Percentiles rank a stretch among this genome's conserved stretches.
These are phyloP conservation scores for Petromus typicus DNA, from an alignment of 2,113 vertebrate genomes.

Conservation along the genomic window DNA sequence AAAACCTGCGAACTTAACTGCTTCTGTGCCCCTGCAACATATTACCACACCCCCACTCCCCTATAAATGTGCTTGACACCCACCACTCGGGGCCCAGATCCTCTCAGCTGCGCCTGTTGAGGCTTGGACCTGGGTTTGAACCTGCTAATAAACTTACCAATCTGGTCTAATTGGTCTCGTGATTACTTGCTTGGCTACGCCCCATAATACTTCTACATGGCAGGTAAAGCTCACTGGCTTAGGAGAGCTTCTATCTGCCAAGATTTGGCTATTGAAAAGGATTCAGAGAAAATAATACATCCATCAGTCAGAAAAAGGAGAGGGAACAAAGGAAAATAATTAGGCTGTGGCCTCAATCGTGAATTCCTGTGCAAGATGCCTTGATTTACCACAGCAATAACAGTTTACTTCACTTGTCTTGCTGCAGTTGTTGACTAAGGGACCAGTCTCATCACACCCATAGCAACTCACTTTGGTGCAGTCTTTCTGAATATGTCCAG, in stretches of 20 bases:
- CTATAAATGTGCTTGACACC: too few relatives aligned
- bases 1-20: too few relatives aligned
- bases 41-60: too few relatives aligned
- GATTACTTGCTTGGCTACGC: too few relatives aligned
- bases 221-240: constrained; percentile 98
- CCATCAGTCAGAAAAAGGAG: constrained; percentile 99
- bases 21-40: too few relatives aligned
- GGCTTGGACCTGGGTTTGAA: too few relatives aligned
- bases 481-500: constrained; percentile 99
- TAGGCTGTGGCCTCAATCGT: constrained; percentile 98
- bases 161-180: too few relatives aligned
- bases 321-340: constrained; percentile 96
- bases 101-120: too few relatives aligned
- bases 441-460: constrained; percentile 99
- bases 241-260: constrained; percentile 96
- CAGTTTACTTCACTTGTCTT: constrained; percentile 99
- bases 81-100: too few relatives aligned
- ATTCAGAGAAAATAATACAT: constrained; percentile 99
- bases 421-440: constrained; percentile 99
- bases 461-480: constrained; percentile 99
- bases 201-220: too few relatives aligned
- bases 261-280: constrained; percentile 99
- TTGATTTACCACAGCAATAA: constrained; percentile 99
- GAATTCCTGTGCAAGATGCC: constrained; percentile 99
- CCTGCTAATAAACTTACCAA: too few relatives aligned